phyloP scores from a whole-genome alignment of 2,113 vertebrate species.

The Peromyscus maniculatus region DNA sequence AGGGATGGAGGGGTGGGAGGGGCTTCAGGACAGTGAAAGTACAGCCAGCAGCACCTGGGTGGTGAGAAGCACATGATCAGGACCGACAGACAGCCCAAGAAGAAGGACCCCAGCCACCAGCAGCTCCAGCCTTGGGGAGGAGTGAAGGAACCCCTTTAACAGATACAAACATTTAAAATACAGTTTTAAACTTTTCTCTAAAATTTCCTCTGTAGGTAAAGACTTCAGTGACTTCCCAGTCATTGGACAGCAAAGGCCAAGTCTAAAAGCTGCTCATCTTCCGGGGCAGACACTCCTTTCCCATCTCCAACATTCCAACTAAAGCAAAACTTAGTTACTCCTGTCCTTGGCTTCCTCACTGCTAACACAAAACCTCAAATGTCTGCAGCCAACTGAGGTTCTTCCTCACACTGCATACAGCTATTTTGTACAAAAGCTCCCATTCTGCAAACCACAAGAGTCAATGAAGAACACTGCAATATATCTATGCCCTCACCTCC shows the following conservation, averaged over 20 bases:
- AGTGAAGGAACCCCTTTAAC: neutral
- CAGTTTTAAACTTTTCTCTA: neutral
- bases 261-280: neutral
- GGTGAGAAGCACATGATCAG: no score
- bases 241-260: neutral
- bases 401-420: neutral
- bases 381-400: no score
- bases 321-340: neutral
- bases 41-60: neutral
- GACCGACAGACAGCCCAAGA: neutral
- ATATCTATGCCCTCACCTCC: neutral
- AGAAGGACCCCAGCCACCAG: neutral
- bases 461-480: neutral
- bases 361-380: neutral
- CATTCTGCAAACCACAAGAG: neutral
- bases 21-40: neutral
- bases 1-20: neutral
- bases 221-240: neutral
- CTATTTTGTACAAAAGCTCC: no score
- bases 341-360: neutral
- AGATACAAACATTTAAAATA: no score
- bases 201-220: neutral
- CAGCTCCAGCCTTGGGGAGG: neutral
- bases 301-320: neutral
- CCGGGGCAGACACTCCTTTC: neutral